Percentiles rank a stretch among this genome's conserved stretches.
phyloP scores from a whole-genome alignment of 2,888 invertebrate genomes.

The Chrysomela aeneicollis region DNA sequence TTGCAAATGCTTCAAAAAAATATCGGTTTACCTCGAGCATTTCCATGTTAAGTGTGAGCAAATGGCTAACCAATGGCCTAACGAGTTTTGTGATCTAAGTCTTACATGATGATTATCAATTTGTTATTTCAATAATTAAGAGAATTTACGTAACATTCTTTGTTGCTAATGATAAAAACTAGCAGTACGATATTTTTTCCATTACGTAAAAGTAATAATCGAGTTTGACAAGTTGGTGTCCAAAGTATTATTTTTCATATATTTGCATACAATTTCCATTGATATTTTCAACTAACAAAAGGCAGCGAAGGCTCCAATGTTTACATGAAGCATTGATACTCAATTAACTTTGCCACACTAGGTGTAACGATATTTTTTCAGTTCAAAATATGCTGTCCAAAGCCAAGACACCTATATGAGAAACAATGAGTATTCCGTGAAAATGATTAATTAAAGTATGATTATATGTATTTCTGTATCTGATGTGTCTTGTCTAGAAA shows the following conservation, averaged over 20 bases:
- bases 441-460: no score
- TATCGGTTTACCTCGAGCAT: no score
- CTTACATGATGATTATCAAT: neutral
- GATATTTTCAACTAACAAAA: neutral
- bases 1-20: no score
- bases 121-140: neutral
- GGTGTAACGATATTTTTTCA: no score
- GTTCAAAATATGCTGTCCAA: no score
- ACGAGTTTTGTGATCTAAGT: neutral
- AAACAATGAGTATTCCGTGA: no score
- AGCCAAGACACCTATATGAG: no score
- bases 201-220: neutral
- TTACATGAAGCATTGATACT: neutral
- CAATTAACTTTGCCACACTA: no score
- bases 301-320: neutral
- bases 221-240: neutral
- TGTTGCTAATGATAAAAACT: neutral
- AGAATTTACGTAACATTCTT: neutral
- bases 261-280: constrained; percentile 1
- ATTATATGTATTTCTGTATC: no score
- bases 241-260: neutral
- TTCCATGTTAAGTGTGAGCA: no score
- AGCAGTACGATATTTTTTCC: neutral
- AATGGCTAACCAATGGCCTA: no score
- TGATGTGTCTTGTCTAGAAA: no score